A percentile compares a stretch with the other conserved stretches of the same genome.
These are phyloP conservation scores for Ricordea florida DNA, from an alignment of 92 coral and sea anemone genomes.

Conservation along the genomic window DNA sequence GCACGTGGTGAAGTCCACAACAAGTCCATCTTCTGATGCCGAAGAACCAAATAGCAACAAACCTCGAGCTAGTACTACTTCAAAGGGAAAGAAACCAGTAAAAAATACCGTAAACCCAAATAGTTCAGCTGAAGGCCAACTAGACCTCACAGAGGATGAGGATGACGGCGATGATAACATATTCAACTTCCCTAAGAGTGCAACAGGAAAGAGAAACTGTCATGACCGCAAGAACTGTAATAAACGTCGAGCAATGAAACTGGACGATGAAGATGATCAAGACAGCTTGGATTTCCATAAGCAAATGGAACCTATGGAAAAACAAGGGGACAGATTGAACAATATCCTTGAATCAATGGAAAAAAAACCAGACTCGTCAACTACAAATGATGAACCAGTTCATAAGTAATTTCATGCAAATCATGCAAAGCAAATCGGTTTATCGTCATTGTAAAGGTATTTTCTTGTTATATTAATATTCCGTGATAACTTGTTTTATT, in stretches of 20 bases:
- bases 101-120: not conserved
- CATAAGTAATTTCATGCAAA: too few relatives aligned
- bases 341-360: conserved; percentile 31
- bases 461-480: too few relatives aligned
- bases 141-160: not conserved
- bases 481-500: too few relatives aligned
- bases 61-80: too few relatives aligned
- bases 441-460: too few relatives aligned
- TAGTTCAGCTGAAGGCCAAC: not conserved
- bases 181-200: conserved; percentile 17
- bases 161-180: conserved; percentile 10
- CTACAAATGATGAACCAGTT: too few relatives aligned
- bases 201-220: conserved; percentile 9
- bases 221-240: conserved; percentile 7
- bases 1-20: not conserved
- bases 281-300: not conserved
- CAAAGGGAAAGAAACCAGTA: not conserved
- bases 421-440: too few relatives aligned
- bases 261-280: conserved; percentile 18
- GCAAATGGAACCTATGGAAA: conserved; percentile 10
- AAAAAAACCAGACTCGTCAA: conserved; percentile 6
- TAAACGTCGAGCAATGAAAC: conserved; percentile 1
- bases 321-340: conserved; percentile 30
- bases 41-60: not conserved
- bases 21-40: too few relatives aligned